Evolutionary conservation across 2,113 vertebrate genomes (phyloP).

Genomic region (Neofelis nebulosa): DNA sequence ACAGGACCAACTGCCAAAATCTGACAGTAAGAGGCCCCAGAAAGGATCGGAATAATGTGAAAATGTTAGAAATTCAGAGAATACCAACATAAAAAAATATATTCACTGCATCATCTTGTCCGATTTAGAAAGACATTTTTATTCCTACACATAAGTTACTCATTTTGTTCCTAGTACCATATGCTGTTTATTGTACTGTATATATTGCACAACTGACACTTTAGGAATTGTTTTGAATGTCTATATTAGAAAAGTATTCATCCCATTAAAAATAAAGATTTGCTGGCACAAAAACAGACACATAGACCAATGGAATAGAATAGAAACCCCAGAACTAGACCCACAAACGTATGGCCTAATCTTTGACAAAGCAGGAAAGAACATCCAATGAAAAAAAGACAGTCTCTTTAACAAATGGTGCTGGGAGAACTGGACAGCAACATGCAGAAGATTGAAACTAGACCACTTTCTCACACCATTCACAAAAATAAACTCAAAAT

Average conservation of each 20-base stretch:
- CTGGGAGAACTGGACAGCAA: no score
- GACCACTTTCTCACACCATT: no score
- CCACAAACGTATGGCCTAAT: no score
- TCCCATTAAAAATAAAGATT: background rate
- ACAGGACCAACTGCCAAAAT: background rate
- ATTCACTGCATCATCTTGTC: background rate
- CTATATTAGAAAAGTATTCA: background rate
- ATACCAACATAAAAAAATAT: background rate
- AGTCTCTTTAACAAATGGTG: no score
- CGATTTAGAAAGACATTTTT: background rate
- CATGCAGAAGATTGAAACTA: no score
- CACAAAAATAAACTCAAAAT: no score
- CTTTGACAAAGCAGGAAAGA: no score
- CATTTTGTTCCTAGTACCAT: background rate
- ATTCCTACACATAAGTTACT: background rate
- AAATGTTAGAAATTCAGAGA: conserved; percentile 12
- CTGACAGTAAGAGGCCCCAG: background rate
- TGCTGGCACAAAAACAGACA: no score
- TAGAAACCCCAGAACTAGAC: no score
- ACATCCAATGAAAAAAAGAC: no score
- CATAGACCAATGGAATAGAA: no score
- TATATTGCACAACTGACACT: background rate
- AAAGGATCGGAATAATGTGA: background rate
- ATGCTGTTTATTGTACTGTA: background rate
- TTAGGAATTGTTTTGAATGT: background rate